Conservation (phyloP, 2,888 invertebrate species). For the Buathra laborator region DNA sequence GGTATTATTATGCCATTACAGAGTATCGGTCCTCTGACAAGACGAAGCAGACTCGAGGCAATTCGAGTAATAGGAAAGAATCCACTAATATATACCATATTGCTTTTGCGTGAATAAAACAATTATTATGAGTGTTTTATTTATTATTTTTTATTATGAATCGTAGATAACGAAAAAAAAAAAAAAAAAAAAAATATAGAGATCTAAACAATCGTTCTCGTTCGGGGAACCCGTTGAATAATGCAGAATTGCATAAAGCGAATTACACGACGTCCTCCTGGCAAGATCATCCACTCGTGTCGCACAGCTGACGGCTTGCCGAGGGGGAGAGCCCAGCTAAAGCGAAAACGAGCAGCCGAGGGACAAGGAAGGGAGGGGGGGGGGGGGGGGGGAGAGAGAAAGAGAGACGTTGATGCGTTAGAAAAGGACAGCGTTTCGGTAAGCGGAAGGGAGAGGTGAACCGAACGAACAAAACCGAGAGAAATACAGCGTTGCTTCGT, state of each 20-base stretch:
- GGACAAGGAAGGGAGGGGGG: neutral
- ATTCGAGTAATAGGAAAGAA: neutral
- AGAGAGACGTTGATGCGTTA: conserved; percentile 44
- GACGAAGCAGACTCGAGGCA: neutral
- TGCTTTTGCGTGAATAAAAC: neutral
- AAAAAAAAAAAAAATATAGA: conserved; percentile 47
- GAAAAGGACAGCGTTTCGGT: conserved; percentile 50
- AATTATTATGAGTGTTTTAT: neutral
- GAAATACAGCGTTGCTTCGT: conserved; percentile 15
- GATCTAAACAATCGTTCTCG: conserved; percentile 58
- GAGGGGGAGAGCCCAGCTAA: conserved; percentile 35
- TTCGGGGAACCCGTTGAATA: conserved; percentile 66
- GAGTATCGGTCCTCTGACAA: neutral
- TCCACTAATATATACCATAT: neutral
- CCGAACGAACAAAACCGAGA: conserved; percentile 30
- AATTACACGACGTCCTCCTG: conserved; percentile 70
- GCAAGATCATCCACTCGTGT: conserved; percentile 71
- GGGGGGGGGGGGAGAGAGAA: conserved; percentile 23
- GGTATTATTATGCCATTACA: neutral
- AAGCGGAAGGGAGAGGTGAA: conserved; percentile 52
- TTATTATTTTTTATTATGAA: neutral
- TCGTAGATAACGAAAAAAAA: conserved; percentile 29
- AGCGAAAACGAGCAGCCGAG: conserved; percentile 51
- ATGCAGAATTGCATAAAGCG: conserved; percentile 68
- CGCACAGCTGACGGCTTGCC: conserved; percentile 69